These are phyloP conservation scores for Cardiocondyla obscurior DNA, from an alignment of 1,140 invertebrate species.

Conservation along the genomic window DNA sequence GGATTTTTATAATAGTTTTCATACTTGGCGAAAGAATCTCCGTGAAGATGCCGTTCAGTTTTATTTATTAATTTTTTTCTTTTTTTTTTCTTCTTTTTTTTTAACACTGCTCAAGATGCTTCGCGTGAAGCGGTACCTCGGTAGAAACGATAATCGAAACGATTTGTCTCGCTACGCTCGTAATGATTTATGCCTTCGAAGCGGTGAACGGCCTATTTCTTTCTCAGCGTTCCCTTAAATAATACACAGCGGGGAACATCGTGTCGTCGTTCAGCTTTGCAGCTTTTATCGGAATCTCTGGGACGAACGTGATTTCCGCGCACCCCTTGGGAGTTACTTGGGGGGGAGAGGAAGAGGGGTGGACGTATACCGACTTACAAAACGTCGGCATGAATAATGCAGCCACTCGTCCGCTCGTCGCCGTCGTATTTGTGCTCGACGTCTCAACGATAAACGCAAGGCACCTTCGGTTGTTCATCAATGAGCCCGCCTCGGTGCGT, in stretches of 20 bases:
- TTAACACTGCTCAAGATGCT: background rate
- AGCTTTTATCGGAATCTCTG: slow-evolving; percentile 18
- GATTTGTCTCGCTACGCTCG: background rate
- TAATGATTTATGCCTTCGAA: background rate
- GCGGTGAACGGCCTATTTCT: slow-evolving; percentile 1
- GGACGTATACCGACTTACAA: slow-evolving; percentile 41
- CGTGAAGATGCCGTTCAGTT: background rate
- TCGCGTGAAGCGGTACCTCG: background rate
- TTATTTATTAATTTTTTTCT: no score
- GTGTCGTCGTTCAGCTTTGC: background rate
- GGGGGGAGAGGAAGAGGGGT: no score
- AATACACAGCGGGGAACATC: slow-evolving; percentile 18
- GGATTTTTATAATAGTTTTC: slow-evolving; percentile 27
- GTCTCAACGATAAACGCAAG: background rate
- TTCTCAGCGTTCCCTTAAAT: slow-evolving; percentile 5
- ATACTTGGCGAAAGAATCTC: background rate
- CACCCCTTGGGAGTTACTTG: slow-evolving; percentile 1
- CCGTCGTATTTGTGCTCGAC: background rate
- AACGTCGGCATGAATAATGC: slow-evolving; percentile 49
- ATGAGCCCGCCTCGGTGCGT: background rate
- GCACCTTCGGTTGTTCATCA: slow-evolving; percentile 7
- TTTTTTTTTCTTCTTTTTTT: background rate
- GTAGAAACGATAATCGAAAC: background rate
- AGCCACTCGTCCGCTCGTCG: slow-evolving; percentile 11
- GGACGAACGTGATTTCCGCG: slow-evolving; percentile 43